Conservation (phyloP, 2,888 invertebrate species). For the Drosophila falleni region DNA sequence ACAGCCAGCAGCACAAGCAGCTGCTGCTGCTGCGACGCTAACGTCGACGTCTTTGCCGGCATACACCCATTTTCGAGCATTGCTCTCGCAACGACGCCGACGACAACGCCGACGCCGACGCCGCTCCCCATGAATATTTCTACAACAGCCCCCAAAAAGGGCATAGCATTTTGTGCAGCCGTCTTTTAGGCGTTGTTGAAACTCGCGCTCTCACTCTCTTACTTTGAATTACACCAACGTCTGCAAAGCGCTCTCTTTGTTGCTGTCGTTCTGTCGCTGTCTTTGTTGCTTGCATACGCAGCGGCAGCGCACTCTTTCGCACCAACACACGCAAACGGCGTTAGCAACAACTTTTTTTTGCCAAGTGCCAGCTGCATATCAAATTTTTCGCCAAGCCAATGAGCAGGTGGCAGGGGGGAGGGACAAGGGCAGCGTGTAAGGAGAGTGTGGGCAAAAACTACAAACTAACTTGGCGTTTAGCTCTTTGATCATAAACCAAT, state of each 20-base stretch:
- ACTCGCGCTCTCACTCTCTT: slow-evolving; percentile 24
- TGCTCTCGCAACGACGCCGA: slow-evolving; percentile 35
- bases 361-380: slow-evolving; percentile 1
- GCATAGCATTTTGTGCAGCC: slow-evolving; percentile 49
- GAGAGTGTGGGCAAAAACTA: not conserved
- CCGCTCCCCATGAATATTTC: slow-evolving; percentile 47
- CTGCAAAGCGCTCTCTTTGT: slow-evolving; percentile 41
- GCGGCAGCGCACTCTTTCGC: slow-evolving; percentile 56
- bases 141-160: slow-evolving; percentile 30
- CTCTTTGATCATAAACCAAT: not conserved
- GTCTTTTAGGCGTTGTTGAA: slow-evolving; percentile 72
- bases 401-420: not conserved
- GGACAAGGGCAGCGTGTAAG: not conserved
- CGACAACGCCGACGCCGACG: not conserved
- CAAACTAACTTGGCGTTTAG: not conserved
- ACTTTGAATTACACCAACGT: slow-evolving; percentile 51
- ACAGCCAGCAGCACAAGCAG: slow-evolving; percentile 14
- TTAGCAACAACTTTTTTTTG: slow-evolving; percentile 82
- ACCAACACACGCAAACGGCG: slow-evolving; percentile 72
- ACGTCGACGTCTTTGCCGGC: slow-evolving; percentile 49
- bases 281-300: slow-evolving; percentile 26
- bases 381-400: slow-evolving; percentile 47
- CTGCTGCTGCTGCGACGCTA: slow-evolving; percentile 13
- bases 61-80: slow-evolving; percentile 82
- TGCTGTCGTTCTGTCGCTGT: not conserved